phyloP scores from a whole-genome alignment of 2,888 invertebrate genomes.

The Palloptera scutellata region DNA sequence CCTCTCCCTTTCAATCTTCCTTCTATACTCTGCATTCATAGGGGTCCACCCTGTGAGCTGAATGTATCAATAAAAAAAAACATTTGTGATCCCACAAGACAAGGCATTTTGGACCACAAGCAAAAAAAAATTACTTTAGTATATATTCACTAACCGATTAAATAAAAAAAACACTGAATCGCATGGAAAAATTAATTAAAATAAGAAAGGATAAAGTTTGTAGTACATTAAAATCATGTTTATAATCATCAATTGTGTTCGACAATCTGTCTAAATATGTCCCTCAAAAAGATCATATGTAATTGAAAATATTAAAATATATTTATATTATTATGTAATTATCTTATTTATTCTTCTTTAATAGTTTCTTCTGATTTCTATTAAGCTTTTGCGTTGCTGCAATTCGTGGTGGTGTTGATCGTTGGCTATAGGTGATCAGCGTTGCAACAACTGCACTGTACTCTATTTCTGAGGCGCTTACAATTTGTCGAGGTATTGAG shows the following conservation, averaged over 20 bases:
- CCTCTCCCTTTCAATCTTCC: too few species aligned
- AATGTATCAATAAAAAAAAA: too few species aligned
- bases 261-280: constrained; percentile 12
- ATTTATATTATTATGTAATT: constrained; percentile 32
- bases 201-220: constrained; percentile 28
- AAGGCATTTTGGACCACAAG: too few species aligned
- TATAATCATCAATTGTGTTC: constrained; percentile 24
- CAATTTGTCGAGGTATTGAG: constrained; percentile 98
- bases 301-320: constrained; percentile 32
- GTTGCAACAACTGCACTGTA: constrained; percentile 12
- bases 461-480: constrained; percentile 68
- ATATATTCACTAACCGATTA: too few species aligned
- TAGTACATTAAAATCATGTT: constrained; percentile 28
- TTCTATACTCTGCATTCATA: too few species aligned
- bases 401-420: constrained; percentile 7
- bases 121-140: too few species aligned
- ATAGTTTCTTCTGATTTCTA: constrained; percentile 29
- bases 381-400: constrained; percentile 15
- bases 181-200: constrained; percentile 34
- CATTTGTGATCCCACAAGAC: too few species aligned
- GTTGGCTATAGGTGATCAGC: neutral
- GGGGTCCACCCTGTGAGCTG: too few species aligned
- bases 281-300: constrained; percentile 21
- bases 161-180: constrained; percentile 23
- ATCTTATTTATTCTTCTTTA: constrained; percentile 33